Evolutionary conservation across 2,113 vertebrate species (phyloP).

Genomic region (Hiodon alosoides): DNA sequence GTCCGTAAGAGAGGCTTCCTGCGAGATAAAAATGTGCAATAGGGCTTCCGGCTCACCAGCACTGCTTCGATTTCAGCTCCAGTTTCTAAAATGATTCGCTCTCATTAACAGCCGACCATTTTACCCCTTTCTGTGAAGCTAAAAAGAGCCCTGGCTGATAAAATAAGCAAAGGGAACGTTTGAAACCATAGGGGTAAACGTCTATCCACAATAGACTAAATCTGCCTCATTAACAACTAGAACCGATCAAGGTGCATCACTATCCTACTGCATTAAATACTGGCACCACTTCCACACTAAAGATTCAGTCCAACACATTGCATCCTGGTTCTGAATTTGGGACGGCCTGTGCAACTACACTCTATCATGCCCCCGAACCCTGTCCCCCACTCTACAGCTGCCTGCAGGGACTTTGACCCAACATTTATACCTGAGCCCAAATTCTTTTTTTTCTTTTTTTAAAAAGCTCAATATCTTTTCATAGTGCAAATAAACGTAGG

Average conservation of each 20-base stretch:
- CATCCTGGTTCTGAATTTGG: constrained; percentile 8
- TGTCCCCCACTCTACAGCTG: neutral
- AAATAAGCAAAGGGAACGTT: neutral
- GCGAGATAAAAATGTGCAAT: neutral
- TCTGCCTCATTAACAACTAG: neutral
- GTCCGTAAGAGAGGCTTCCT: neutral
- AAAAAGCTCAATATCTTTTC: neutral
- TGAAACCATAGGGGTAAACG: neutral
- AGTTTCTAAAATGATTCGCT: neutral
- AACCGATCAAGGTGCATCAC: neutral
- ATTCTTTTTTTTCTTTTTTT: neutral
- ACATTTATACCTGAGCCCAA: constrained; percentile 36
- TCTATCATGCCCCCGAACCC: neutral
- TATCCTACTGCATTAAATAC: constrained; percentile 29
- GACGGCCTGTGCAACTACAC: constrained; percentile 31
- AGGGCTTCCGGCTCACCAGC: no score
- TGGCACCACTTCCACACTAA: constrained; percentile 25
- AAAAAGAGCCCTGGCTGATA: neutral
- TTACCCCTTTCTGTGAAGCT: neutral
- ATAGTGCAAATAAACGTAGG: constrained; percentile 36
- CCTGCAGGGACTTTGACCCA: neutral
- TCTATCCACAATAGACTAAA: neutral
- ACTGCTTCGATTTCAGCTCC: no score
- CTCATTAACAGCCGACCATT: neutral
- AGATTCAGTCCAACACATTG: constrained; percentile 11